Evolutionary conservation across 2,888 invertebrate genomes (phyloP).

Genomic region (Protophormia terraenovae): DNA sequence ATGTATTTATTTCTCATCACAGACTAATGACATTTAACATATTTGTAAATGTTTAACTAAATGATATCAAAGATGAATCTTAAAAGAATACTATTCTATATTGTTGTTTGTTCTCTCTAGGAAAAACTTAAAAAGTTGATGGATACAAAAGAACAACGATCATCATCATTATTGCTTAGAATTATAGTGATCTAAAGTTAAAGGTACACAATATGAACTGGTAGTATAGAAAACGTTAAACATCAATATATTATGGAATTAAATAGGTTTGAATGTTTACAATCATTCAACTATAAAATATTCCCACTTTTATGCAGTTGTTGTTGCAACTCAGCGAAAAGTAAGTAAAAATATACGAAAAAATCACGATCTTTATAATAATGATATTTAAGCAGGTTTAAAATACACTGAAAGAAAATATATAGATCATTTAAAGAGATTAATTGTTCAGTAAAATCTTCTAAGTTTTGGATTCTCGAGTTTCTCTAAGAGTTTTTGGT

Average conservation of each 20-base stretch:
- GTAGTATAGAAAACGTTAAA: slow-evolving; percentile 21
- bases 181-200: slow-evolving; percentile 13
- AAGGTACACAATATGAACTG: not conserved
- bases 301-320: slow-evolving; percentile 41
- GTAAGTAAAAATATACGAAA: not conserved
- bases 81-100: not conserved
- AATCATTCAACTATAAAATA: slow-evolving; percentile 60
- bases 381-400: slow-evolving; percentile 35
- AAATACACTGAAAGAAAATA: slow-evolving; percentile 6
- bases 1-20: slow-evolving; percentile 64
- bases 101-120: not conserved
- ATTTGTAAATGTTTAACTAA: slow-evolving; percentile 65
- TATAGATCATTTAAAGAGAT: too few relatives aligned
- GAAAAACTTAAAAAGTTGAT: slow-evolving; percentile 17
- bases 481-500: too few relatives aligned
- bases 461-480: too few relatives aligned
- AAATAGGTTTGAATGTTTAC: slow-evolving; percentile 55
- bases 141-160: slow-evolving; percentile 32
- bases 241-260: slow-evolving; percentile 54
- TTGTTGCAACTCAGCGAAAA: not conserved
- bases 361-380: slow-evolving; percentile 54
- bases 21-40: slow-evolving; percentile 65
- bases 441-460: too few relatives aligned
- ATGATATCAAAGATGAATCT: slow-evolving; percentile 60
- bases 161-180: slow-evolving; percentile 6